Evolutionary conservation across 2,113 vertebrate genomes (phyloP).

Genomic region (Acanthisitta chloris): DNA sequence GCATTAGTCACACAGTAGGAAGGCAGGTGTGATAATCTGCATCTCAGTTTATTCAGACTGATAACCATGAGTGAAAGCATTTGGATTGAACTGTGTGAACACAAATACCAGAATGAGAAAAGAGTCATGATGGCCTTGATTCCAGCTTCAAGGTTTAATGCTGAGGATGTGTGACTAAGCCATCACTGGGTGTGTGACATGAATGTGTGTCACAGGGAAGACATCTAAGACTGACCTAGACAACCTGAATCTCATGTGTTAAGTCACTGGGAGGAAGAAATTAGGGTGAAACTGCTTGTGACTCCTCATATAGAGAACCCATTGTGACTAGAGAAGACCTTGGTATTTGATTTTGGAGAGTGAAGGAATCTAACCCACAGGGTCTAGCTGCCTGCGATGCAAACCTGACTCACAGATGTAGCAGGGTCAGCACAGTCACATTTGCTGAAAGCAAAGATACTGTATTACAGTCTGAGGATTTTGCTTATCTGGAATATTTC

Average conservation of each 20-base stretch:
- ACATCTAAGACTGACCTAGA: neutral
- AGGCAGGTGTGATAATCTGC: neutral
- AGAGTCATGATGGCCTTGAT: neutral
- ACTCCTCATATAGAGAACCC: neutral
- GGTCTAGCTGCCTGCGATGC: neutral
- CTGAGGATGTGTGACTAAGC: neutral
- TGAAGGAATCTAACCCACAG: neutral
- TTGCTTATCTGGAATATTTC: constrained; percentile 60
- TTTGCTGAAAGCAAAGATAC: constrained; percentile 26
- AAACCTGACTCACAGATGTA: neutral
- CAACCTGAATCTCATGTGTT: neutral
- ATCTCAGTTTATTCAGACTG: neutral
- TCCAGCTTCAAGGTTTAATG: neutral
- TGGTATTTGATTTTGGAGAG: neutral
- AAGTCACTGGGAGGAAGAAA: neutral
- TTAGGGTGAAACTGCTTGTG: neutral
- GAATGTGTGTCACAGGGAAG: neutral
- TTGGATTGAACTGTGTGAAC: neutral
- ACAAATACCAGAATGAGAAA: neutral
- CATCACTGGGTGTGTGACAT: neutral
- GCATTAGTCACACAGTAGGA: neutral
- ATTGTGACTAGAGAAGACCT: neutral
- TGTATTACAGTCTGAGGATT: constrained; percentile 36
- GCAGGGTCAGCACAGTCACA: neutral
- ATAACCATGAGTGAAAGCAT: neutral